Base-by-base conservation (phyloP, 2,797 vertebrate genomes). In the Coccyzus lansbergi region DNA sequence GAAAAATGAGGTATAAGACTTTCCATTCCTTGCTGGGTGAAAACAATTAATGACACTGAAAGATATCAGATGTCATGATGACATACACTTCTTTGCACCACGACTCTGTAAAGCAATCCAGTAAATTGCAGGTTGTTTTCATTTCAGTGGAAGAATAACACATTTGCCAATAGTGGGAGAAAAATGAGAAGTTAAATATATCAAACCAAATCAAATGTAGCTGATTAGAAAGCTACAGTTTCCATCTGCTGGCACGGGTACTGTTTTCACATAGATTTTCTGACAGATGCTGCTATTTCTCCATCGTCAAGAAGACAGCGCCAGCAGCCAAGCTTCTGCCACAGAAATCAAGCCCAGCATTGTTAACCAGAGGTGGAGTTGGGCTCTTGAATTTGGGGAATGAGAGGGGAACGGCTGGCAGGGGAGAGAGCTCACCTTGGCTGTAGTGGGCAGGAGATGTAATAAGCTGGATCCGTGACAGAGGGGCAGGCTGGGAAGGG, bases 141-240 rank as follows among this genome's bases (percentile, higher is more conserved):
- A 40, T 88, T 75, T 81, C 42, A 79, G 52, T 72, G 67, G 38
- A 60, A 69, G 63, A 78, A 89, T 85, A 64, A 78, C 83, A 76
- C 64, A 42, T 63, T 90, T 88, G 80, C 86, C 63, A 87, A 91
- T 22, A 58, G 31, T 8, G 28, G 68, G 63, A 71, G 60, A 58
- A 31, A 94, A 83, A 92, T 8, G 46, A 56, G 28, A 71, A 88
- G 91, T 92, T 95, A 96, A 97, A 95, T 93, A 91, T 88, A 96
- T 95, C 89, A 96, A 92, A 95, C 94, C 65, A 92, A 96, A 95
- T 96, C 85, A 96, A 95, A 97, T 55, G 89, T 94, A 92, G 86
- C 83, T 82, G 93, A 94, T 88, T 94, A 77, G 83, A 93, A 95
- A 94, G 86, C 60, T 83, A 86, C 44, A 46, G 87, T 82, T 74